Evolutionary conservation across 2,888 invertebrate genomes (phyloP).

Genomic region (Spisula solida): DNA sequence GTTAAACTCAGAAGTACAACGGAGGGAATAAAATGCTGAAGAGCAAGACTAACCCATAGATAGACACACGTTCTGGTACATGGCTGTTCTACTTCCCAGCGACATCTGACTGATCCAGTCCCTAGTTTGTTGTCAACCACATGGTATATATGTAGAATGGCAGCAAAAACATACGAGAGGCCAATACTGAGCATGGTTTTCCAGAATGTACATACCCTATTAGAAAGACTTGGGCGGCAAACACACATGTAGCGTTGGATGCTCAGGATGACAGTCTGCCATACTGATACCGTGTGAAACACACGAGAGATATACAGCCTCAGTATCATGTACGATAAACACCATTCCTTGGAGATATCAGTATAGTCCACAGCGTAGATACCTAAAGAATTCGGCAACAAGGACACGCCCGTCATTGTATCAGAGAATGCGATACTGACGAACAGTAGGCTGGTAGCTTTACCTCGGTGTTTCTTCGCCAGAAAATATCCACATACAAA

Average conservation of each 20-base stretch:
- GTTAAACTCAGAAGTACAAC: conserved; percentile 52
- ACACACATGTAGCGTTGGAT: conserved; percentile 75
- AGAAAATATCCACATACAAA: conserved; percentile 57
- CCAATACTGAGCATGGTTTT: conserved; percentile 68
- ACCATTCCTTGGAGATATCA: conserved; percentile 29
- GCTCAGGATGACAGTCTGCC: conserved; percentile 72
- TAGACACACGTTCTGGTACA: conserved; percentile 63
- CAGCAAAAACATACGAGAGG: conserved; percentile 57
- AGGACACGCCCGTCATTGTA: conserved; percentile 52
- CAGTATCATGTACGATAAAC: conserved; percentile 52
- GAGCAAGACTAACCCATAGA: conserved; percentile 57
- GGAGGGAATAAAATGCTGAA: conserved; percentile 63
- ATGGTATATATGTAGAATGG: conserved; percentile 68
- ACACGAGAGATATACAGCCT: conserved; percentile 60
- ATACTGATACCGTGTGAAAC: conserved; percentile 75
- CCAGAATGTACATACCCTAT: conserved; percentile 68
- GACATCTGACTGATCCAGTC: conserved; percentile 31
- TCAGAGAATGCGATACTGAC: conserved; percentile 66
- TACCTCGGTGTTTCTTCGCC: conserved; percentile 42
- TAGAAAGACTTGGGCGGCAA: conserved; percentile 73
- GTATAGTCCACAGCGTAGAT: conserved; percentile 48
- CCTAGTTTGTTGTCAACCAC: conserved; percentile 46
- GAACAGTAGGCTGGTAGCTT: conserved; percentile 57
- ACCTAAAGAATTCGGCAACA: conserved; percentile 60
- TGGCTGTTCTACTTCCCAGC: conserved; percentile 54